Conservation (phyloP, 1,140 invertebrate species). For the Chymomyza costata region DNA sequence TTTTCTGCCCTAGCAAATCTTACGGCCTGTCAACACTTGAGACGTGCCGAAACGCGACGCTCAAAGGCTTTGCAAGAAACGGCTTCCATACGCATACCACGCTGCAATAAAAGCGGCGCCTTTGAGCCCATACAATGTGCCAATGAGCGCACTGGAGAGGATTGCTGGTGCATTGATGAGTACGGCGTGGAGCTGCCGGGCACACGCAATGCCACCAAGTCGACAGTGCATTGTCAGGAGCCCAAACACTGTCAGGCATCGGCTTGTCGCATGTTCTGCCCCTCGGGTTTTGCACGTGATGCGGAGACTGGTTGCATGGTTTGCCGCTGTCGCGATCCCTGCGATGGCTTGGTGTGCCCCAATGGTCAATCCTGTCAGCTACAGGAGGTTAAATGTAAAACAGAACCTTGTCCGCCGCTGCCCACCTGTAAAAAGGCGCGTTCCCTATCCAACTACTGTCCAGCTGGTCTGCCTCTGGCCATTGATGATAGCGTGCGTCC, state of each 20-base stretch:
- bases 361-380: constrained; percentile 84
- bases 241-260: constrained; percentile 83
- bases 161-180: constrained; percentile 88
- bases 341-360: constrained; percentile 84
- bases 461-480: constrained; percentile 85
- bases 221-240: constrained; percentile 83
- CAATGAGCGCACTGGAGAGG: constrained; percentile 78
- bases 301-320: constrained; percentile 81
- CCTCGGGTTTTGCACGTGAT: constrained; percentile 84
- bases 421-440: constrained; percentile 87
- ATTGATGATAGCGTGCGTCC: constrained; percentile 86
- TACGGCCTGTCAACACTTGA: constrained; percentile 82
- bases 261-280: constrained; percentile 91
- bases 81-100: constrained; percentile 79
- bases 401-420: constrained; percentile 87
- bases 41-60: constrained; percentile 79
- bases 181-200: constrained; percentile 86
- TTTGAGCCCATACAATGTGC: constrained; percentile 87
- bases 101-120: constrained; percentile 82
- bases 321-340: constrained; percentile 89
- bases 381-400: constrained; percentile 85
- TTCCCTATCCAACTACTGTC: constrained; percentile 85
- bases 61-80: constrained; percentile 78
- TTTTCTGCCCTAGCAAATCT: constrained; percentile 71
- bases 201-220: constrained; percentile 80